Percentiles rank a stretch among this genome's conserved stretches.
These are phyloP conservation scores for Morpho deidamia DNA, from an alignment of 2,888 invertebrate genomes.

Conservation along the genomic window DNA sequence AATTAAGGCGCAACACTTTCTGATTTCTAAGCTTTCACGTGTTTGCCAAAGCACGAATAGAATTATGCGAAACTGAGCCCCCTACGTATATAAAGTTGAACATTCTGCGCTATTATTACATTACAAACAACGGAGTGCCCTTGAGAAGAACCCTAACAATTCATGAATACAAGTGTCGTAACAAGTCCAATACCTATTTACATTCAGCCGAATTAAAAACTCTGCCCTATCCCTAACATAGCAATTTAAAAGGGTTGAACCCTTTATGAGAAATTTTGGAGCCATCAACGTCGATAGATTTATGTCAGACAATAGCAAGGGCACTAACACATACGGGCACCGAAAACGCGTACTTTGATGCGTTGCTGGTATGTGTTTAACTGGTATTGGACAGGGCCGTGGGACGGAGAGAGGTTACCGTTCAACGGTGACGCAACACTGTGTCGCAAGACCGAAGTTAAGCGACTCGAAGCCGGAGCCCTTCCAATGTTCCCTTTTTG, in stretches of 20 bases:
- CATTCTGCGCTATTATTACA: slow-evolving; percentile 69
- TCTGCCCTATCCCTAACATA: slow-evolving; percentile 65
- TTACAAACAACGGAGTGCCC: slow-evolving; percentile 65
- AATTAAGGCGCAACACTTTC: slow-evolving; percentile 5
- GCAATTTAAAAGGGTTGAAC: slow-evolving; percentile 67
- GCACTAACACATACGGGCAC: slow-evolving; percentile 49
- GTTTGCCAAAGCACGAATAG: slow-evolving; percentile 29
- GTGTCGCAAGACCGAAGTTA: slow-evolving; percentile 53
- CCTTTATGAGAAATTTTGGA: slow-evolving; percentile 65
- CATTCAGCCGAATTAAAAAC: slow-evolving; percentile 70
- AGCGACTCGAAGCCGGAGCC: slow-evolving; percentile 36
- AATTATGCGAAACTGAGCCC: slow-evolving; percentile 44
- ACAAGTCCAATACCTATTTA: slow-evolving; percentile 75
- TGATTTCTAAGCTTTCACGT: slow-evolving; percentile 17
- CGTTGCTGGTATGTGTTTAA: slow-evolving; percentile 24
- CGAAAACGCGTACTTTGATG: slow-evolving; percentile 27
- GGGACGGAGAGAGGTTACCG: slow-evolving; percentile 41
- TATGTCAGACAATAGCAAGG: slow-evolving; percentile 50
- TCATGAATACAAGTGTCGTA: slow-evolving; percentile 69
- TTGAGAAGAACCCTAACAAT: slow-evolving; percentile 69
- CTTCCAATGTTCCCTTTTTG: slow-evolving; percentile 71
- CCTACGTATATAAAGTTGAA: slow-evolving; percentile 46
- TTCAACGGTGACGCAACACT: slow-evolving; percentile 64
- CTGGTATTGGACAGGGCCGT: slow-evolving; percentile 24
- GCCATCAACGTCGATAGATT: slow-evolving; percentile 52